Conservation (phyloP, 2,888 invertebrate genomes). For the Drosophila affinis region DNA sequence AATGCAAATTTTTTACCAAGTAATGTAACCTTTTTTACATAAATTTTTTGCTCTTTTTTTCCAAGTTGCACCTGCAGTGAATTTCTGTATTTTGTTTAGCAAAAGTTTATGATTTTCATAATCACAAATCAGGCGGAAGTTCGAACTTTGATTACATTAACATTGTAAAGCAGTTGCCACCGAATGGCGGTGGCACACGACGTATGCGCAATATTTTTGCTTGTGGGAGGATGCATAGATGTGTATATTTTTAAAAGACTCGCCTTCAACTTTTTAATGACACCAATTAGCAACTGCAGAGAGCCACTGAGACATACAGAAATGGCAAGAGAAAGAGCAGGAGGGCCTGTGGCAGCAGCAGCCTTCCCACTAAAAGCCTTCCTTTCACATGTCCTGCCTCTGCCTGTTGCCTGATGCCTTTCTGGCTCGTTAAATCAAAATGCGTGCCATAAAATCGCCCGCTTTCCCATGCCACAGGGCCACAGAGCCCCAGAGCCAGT, state of each 20-base stretch:
- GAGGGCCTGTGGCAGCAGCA: background rate
- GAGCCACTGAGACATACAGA: conserved; percentile 37
- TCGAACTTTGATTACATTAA: conserved; percentile 76
- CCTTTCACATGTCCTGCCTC: conserved; percentile 31
- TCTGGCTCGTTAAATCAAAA: conserved; percentile 62
- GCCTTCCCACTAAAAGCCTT: conserved; percentile 43
- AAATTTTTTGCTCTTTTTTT: conserved; percentile 7
- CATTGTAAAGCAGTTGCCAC: conserved; percentile 61
- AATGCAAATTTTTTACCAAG: conserved; percentile 70
- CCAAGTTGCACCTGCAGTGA: conserved; percentile 52
- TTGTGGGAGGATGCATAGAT: background rate
- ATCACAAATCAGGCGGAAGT: conserved; percentile 72
- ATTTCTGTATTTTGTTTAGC: conserved; percentile 44
- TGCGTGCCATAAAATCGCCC: conserved; percentile 59
- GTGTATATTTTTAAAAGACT: conserved; percentile 42
- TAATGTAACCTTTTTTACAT: conserved; percentile 27
- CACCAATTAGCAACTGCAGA: conserved; percentile 67
- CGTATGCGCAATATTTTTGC: conserved; percentile 56
- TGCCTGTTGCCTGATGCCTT: background rate
- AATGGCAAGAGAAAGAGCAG: background rate
- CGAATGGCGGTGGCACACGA: conserved; percentile 19
- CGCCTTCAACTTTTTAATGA: conserved; percentile 71
- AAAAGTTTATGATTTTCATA: conserved; percentile 60
- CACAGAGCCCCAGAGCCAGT: conserved; percentile 3
- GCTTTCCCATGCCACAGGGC: conserved; percentile 22